Percentiles rank a stretch among this genome's conserved stretches.
These are phyloP conservation scores for Tupiocoris notatus DNA, from an alignment of 2,888 invertebrate genomes.

Conservation along the genomic window DNA sequence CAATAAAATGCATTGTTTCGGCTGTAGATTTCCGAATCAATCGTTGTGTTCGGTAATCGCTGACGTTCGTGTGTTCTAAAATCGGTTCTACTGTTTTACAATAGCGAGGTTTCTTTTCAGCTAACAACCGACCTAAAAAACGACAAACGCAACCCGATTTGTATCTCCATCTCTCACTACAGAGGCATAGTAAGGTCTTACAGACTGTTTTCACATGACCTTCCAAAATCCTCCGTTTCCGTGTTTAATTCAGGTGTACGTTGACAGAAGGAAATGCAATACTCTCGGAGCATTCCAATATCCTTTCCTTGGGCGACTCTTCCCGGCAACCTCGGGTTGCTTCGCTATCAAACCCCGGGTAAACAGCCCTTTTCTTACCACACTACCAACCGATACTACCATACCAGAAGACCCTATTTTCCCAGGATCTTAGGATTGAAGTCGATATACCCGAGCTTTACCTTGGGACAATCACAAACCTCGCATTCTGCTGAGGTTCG, in stretches of 20 bases:
- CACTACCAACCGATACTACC: background rate
- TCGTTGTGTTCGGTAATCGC: no score
- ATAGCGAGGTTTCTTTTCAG: no score
- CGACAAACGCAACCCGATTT: no score
- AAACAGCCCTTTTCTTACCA: slow-evolving; percentile 13
- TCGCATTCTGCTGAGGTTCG: background rate
- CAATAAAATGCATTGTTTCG: no score
- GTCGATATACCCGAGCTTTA: background rate
- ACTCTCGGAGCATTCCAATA: slow-evolving; percentile 29
- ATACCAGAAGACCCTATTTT: background rate
- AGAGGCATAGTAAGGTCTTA: background rate
- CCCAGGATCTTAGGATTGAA: background rate
- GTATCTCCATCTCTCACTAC: no score
- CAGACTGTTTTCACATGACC: background rate
- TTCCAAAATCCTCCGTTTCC: background rate
- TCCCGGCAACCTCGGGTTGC: background rate
- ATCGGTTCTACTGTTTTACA: no score
- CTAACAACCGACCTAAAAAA: no score
- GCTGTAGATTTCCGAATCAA: no score
- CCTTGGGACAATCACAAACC: background rate
- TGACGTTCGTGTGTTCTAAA: no score
- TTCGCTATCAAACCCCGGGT: slow-evolving; percentile 16
- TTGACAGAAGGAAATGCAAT: slow-evolving; percentile 40
- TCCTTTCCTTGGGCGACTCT: slow-evolving; percentile 1
- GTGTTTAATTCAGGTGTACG: slow-evolving; percentile 36